Conservation (phyloP, 2,113 vertebrate genomes). For the Anguilla japonica region DNA sequence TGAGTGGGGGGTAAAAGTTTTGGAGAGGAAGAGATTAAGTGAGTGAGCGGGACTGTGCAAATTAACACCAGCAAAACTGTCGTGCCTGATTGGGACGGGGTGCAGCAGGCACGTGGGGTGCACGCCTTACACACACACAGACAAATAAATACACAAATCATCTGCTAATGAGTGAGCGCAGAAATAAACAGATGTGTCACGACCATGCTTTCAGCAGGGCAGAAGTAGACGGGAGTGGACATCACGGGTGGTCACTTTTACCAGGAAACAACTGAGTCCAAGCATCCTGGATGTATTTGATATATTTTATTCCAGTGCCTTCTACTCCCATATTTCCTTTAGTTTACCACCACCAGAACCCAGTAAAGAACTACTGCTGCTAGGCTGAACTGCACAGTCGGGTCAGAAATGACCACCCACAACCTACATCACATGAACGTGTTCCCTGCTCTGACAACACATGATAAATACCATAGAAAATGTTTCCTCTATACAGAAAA, state of each 20-base stretch:
- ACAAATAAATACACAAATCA: slow-evolving; percentile 40
- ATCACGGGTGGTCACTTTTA: not conserved
- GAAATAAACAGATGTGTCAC: slow-evolving; percentile 10
- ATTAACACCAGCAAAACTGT: slow-evolving; percentile 60
- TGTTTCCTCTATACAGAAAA: slow-evolving; percentile 13
- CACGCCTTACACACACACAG: slow-evolving; percentile 38
- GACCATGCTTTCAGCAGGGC: slow-evolving; percentile 10
- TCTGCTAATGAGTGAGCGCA: slow-evolving; percentile 26
- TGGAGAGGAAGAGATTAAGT: not conserved
- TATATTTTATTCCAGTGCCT: not conserved
- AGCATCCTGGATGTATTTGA: not conserved
- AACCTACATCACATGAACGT: slow-evolving; percentile 2
- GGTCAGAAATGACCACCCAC: slow-evolving; percentile 1
- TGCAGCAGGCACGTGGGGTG: slow-evolving; percentile 15
- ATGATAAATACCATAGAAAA: slow-evolving; percentile 20
- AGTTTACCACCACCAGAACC: not conserved
- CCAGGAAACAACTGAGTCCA: not conserved
- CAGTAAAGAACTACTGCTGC: slow-evolving; percentile 3
- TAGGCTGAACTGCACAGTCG: not conserved
- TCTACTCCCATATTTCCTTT: not conserved
- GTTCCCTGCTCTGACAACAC: slow-evolving; percentile 1
- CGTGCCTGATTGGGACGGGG: slow-evolving; percentile 30
- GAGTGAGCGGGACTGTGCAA: slow-evolving; percentile 43
- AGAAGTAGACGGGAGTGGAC: not conserved
- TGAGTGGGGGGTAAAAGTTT: not conserved